Evolutionary conservation across 2,888 invertebrate species (phyloP), one percentile per base, ranked within the genome.

Genomic region (Plutella xylostella): DNA sequence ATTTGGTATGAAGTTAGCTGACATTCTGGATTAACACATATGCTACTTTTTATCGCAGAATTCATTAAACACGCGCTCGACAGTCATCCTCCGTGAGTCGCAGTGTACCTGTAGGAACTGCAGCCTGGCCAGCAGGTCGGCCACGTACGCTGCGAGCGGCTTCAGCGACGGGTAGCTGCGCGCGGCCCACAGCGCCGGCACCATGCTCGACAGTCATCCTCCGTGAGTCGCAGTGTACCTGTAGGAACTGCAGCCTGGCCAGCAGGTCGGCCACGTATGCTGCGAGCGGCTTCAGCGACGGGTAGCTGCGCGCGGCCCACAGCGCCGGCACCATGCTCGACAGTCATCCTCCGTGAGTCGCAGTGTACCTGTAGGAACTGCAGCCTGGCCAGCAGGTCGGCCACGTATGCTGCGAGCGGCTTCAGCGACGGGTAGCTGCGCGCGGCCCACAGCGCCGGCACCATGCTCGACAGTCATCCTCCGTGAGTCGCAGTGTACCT

Each of bases 141-240:
- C 87, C 45, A 96, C 85, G 65, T 96, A 97, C 56, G 93, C 92
- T 20, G 93, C 94, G 12, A 97, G 85, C 0, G 96, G 94, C 68
- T 97, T 97, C 21, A 96, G 80, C 4, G 96, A 96, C 1, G 96
- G 97, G 72, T 97, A 97, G 7, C 96, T 96, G 61, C 90, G 89
- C 55, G 88, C 87, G 48, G 90, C 89, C 97, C 97, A 97, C 69
- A 92, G 83, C 25, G 83, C 83, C 0, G 97, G 97, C 50, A 95
- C 83, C 60, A 97, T 92, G 53, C 94, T 92, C 42, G 89, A 88
- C 48, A 92, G 88, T 15, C 93, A 64, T 93, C 92, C 64, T 97
- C 97, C 41, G 96, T 88, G 53, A 92, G n/a, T n/a, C n/a, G n/a
- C n/a, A 12, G n/a, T 12, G n/a, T 37, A 94, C 95, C 89, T 94